Base-by-base conservation (phyloP, 2,113 vertebrate genomes). In the Pitta sordida region DNA sequence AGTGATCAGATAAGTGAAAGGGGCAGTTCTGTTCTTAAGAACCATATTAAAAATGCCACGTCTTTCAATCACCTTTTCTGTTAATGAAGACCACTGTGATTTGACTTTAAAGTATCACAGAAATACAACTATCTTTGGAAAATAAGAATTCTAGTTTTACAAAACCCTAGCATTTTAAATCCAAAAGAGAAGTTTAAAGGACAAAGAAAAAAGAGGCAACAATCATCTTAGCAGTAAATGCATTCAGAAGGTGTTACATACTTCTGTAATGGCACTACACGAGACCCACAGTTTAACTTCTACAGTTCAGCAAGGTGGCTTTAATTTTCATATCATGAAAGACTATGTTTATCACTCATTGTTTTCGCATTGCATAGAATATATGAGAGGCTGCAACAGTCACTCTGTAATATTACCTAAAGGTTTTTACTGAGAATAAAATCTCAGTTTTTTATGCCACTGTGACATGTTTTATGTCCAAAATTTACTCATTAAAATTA, bases 1-100 rank as follows among this genome's bases (percentile, higher is more conserved):
- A 94, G 36, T 34, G 90, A 92, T 94, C 70, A 95, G 68, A 75
- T 62, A 94, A 95, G 85, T 18, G 30, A 94, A 80, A 94, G 76
- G 41, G 16, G 43, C 52, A 94, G 30, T n/a, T 76, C 83, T 83
- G 46, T 79, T 91, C 60, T 75, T 53, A 90, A 95, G 89, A 6
- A 80, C 13, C 9, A 2, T 74, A 89, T 64, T 89, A 22, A 90
- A 93, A 79, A 71, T 32, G 14, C 41, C 39, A n/a, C 3, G 9
- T 46, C 27, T 84, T 86, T 62, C 46, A 69, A 44, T 37, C 46
- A 34, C 10, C 15, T 91, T 60, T 70, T 59, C 68, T 70, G 26
- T 34, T 80, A 51, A 43, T 30, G 14, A 75, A 84, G 78, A 68
- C n/a, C 79, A 52, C 10, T 48, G 10, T 7, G 39, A n/a, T 13